Evolutionary conservation across 2,113 vertebrate species (phyloP).

Genomic region (Nibea coibor): DNA sequence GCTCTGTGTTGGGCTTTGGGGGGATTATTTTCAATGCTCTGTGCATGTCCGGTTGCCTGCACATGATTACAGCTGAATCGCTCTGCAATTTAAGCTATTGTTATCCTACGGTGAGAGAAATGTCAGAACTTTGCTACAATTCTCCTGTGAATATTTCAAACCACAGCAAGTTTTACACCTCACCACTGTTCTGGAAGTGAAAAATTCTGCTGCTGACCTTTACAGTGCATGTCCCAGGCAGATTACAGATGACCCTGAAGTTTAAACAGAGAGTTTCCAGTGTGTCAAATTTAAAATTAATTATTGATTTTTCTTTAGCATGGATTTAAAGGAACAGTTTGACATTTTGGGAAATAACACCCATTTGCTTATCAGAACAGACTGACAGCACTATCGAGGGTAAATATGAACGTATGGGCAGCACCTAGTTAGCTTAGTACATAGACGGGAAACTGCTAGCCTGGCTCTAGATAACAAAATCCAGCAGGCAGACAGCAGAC

Average conservation of each 20-base stretch:
- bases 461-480: background rate
- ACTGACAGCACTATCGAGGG: no score
- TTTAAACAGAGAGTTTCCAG: background rate
- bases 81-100: background rate
- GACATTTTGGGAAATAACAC: background rate
- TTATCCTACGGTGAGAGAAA: background rate
- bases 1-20: conserved; percentile 33
- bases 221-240: background rate
- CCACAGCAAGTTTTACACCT: background rate
- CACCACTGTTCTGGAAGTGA: background rate
- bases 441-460: background rate
- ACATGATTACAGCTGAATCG: conserved; percentile 22
- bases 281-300: background rate
- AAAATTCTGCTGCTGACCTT: conserved; percentile 1
- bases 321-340: conserved; percentile 1
- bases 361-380: no score
- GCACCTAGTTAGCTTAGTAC: background rate
- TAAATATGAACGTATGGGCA: background rate
- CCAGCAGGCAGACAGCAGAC: background rate
- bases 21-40: conserved; percentile 42
- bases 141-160: background rate
- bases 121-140: background rate
- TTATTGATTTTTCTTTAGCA: background rate
- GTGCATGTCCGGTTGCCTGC: conserved; percentile 23
- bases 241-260: background rate